Conservation (phyloP, 2,113 vertebrate genomes). For the Picathartes gymnocephalus region DNA sequence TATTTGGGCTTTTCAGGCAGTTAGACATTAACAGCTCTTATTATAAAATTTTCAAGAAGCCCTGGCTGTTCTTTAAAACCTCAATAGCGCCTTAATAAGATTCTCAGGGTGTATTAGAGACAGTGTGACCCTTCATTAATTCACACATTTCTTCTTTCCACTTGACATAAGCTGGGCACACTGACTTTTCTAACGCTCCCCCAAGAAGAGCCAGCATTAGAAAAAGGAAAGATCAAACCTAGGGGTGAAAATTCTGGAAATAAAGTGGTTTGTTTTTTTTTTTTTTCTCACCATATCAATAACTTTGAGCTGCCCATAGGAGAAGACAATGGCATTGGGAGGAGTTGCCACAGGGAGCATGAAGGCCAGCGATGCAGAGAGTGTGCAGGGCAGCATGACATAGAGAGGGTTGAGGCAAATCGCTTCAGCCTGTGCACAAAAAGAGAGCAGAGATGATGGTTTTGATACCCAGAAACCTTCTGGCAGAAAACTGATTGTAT, state of each 20-base stretch:
- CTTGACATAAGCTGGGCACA: neutral
- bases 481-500: neutral
- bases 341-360: conserved; percentile 96
- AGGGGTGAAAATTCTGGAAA: neutral
- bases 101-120: neutral
- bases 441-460: neutral
- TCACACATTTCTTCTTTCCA: neutral
- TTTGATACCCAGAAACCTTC: neutral
- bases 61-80: neutral
- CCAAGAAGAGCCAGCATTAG: neutral
- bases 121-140: neutral
- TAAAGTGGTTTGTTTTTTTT: rapidly evolving
- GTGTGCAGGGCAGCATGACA: conserved; percentile 89
- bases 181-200: neutral
- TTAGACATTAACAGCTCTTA: neutral
- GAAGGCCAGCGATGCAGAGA: conserved; percentile 87
- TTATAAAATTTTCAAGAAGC: neutral
- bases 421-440: conserved; percentile 70
- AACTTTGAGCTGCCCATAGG: conserved; percentile 86
- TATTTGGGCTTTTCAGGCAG: neutral
- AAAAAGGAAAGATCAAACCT: neutral
- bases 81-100: neutral
- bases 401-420: conserved; percentile 88
- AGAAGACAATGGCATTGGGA: conserved; percentile 91
- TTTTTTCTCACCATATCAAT: conserved; percentile 84